A percentile compares a stretch with the other conserved stretches of the same genome.
These are phyloP conservation scores for Serinus canaria DNA, from an alignment of 2,113 vertebrate genomes.

Conservation along the genomic window DNA sequence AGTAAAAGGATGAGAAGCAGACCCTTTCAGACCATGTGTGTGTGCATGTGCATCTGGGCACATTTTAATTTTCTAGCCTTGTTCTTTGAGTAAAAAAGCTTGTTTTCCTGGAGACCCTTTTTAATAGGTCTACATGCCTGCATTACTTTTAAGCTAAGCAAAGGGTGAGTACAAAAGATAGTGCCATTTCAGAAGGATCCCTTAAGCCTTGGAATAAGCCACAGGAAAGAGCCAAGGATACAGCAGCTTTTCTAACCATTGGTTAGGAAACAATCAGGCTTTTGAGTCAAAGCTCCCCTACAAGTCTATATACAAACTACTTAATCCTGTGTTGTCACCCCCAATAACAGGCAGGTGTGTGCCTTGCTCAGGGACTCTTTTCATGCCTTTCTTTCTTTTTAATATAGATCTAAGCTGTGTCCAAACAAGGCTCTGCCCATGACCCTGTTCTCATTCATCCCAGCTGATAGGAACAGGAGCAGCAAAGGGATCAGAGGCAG, in stretches of 20 bases:
- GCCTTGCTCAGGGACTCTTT: slow-evolving; percentile 21
- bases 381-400: neutral
- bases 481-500: neutral
- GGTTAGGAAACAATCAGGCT: slow-evolving; percentile 62
- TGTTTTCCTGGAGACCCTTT: slow-evolving; percentile 35
- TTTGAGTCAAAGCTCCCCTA: slow-evolving; percentile 50
- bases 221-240: slow-evolving; percentile 61
- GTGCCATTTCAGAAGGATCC: slow-evolving; percentile 56
- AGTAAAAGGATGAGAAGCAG: slow-evolving; percentile 17
- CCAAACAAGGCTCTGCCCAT: slow-evolving; percentile 17
- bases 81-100: slow-evolving; percentile 2
- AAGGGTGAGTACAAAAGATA: slow-evolving; percentile 51
- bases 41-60: neutral
- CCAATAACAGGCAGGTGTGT: slow-evolving; percentile 64
- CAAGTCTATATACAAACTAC: slow-evolving; percentile 57
- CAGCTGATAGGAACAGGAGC: neutral
- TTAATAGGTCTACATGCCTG: slow-evolving; percentile 41
- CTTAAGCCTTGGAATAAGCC: slow-evolving; percentile 60
- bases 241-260: slow-evolving; percentile 60
- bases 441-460: neutral
- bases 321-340: slow-evolving; percentile 65
- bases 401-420: slow-evolving; percentile 6
- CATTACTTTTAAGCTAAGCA: slow-evolving; percentile 50
- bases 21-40: neutral
- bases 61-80: slow-evolving; percentile 39